A percentile compares a stretch with the other conserved stretches of the same genome.
phyloP scores from a whole-genome alignment of 1,140 invertebrate genomes.

The Halictus rubicundus region DNA sequence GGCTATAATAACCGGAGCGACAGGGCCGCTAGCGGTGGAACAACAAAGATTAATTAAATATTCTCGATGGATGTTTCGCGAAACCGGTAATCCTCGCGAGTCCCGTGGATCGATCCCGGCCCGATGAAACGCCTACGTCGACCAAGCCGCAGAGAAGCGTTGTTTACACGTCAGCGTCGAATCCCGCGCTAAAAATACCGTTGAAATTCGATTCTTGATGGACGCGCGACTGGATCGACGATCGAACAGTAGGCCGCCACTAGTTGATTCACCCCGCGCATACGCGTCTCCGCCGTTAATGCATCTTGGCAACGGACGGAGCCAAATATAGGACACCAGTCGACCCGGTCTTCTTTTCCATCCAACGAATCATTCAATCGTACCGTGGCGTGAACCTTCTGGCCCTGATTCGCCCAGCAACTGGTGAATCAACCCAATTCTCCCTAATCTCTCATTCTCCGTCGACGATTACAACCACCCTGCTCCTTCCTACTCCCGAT shows the following conservation, averaged over 20 bases:
- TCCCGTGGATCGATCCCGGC: too few relatives aligned
- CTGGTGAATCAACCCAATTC: not conserved
- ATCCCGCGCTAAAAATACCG: slow-evolving; percentile 34
- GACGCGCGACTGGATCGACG: slow-evolving; percentile 19
- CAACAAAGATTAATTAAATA: too few relatives aligned
- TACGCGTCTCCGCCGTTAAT: slow-evolving; percentile 17
- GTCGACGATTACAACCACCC: too few relatives aligned
- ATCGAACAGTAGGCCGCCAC: slow-evolving; percentile 24
- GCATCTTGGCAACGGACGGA: slow-evolving; percentile 29
- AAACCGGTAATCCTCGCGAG: too few relatives aligned
- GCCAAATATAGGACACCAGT: slow-evolving; percentile 41
- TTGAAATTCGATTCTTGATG: slow-evolving; percentile 46
- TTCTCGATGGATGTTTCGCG: too few relatives aligned
- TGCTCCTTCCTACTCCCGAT: too few relatives aligned
- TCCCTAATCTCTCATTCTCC: not conserved
- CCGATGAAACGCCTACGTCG: not conserved
- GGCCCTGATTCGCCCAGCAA: not conserved
- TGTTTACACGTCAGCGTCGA: slow-evolving; percentile 6
- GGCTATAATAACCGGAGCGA: too few relatives aligned
- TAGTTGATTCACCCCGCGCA: slow-evolving; percentile 30
- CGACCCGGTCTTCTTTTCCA: slow-evolving; percentile 22
- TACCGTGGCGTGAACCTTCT: not conserved
- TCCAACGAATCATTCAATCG: slow-evolving; percentile 18
- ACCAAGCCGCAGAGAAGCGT: not conserved
- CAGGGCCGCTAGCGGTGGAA: too few relatives aligned